Evolutionary conservation across 2,888 invertebrate genomes (phyloP), one percentile per base, ranked within the genome.

Genomic region (Noctua janthe): DNA sequence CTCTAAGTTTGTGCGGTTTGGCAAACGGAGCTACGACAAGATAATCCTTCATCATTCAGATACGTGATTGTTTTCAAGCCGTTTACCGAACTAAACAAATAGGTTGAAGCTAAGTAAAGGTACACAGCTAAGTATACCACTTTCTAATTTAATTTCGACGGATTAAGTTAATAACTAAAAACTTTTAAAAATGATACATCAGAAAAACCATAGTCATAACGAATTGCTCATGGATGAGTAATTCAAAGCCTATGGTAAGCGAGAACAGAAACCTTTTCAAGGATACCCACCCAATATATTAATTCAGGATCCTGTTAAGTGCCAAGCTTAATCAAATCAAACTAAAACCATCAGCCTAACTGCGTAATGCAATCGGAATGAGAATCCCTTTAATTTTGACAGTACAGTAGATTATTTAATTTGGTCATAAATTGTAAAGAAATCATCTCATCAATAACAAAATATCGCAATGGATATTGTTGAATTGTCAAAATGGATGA

Each of bases 231-330:
- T 47, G 69, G 15, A 13, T 67, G 43, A 67, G 23, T 47, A n/a
- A 13, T 69, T n/a, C n/a, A 69, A n/a, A 66, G 64, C 64, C 64
- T 66, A 39, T 35, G 35, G 64, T 69, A 69, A n/a, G 69, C 47
- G 47, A 13, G 17, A n/a, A 47, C n/a, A 43, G 23, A 39, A n/a
- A 47, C 20, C 39, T 66, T 69, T 69, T n/a, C 47, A 15, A n/a
- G 69, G 47, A 69, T 69, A 69, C n/a, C 43, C 43, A 43, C 43
- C 8, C 8, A 69, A 8, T 69, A 47, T n/a, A n/a, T 47, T 1
- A 17, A 69, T 47, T 29, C n/a, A n/a, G 47, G 4, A 47, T 29
- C 1, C 4, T 69, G 47, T 47, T 47, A 47, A 29, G n/a, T 47
- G 43, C 7, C 43, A n/a, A 67, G 43, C 43, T 8, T 67, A 23